Base-by-base conservation (phyloP, 2,797 vertebrate genomes). In the Malacoraja senta region DNA sequence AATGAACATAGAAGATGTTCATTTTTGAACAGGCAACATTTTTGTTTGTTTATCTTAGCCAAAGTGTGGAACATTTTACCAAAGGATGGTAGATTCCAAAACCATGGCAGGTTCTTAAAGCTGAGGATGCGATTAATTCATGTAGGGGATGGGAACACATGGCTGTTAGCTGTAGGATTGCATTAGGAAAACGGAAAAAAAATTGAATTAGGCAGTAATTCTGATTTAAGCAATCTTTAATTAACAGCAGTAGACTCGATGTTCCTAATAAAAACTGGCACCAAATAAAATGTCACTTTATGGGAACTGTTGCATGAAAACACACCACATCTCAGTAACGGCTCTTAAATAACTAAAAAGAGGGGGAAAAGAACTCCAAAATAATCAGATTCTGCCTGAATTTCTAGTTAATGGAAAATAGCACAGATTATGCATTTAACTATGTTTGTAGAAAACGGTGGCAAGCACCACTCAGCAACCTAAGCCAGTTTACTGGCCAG, bases 231-330 rank as follows among this genome's bases (percentile, higher is more conserved):
- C 84, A 88, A 68, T 68, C 63, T 68, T 88, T 68, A 68, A 68
- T 68, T 88, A 88, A 88, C 84, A 88, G 77, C n/a, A 35, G 84
- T 88, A 88, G n/a, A 88, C 84, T 88, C 61, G 7, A 68, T 68
- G 84, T 68, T 68, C 84, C 84, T 68, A 35, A 88, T 88, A 88
- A 88, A 88, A 88, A 88, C 61, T 74, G 68, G 90, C 90, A 91
- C 71, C 72, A 76, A 92, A n/a, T 76, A 76, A 76, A 92, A 76
- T 76, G 71, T 58, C 90, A 74, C 44, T 92, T 74, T 74, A 76
- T 44, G 26, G 71, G 71, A 44, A 76, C 24, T n/a, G 68, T 9
- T 92, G 71, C 71, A 92, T 29, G 38, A 53, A 92, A 72, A 76
- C 71, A 76, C 24, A 74, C 90, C 8, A 13, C 26, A 26, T 2